A percentile compares a stretch with the other conserved stretches of the same genome.
Evolutionary conservation across 1,140 invertebrate genomes (phyloP).

Genomic region (Ceratina calcarata): DNA sequence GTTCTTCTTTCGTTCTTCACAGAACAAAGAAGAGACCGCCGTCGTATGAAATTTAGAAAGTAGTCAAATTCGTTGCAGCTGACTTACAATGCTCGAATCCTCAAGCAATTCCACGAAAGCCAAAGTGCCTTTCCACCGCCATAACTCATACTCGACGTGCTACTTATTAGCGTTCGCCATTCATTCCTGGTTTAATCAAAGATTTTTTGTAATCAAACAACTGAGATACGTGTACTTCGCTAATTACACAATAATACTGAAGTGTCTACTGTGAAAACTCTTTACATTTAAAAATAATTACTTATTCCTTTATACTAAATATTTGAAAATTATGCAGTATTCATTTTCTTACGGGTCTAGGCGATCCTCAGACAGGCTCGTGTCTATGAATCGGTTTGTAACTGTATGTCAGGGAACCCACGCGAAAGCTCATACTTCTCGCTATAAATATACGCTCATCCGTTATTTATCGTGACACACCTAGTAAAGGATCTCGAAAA

Average conservation of each 20-base stretch:
- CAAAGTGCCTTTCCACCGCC: not conserved
- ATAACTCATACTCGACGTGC: not conserved
- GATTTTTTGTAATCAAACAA: not conserved
- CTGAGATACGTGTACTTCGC: too few relatives aligned
- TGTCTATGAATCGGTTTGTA: constrained; percentile 17
- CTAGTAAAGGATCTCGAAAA: not conserved
- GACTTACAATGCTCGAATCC: constrained; percentile 1
- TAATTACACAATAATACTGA: too few relatives aligned
- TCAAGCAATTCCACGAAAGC: not conserved
- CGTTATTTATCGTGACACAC: constrained; percentile 31
- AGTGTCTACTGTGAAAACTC: too few relatives aligned
- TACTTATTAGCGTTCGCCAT: not conserved
- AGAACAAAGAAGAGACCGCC: constrained; percentile 5
- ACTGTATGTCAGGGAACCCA: constrained; percentile 2
- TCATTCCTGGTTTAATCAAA: not conserved
- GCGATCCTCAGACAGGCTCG: not conserved
- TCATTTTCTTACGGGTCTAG: too few relatives aligned
- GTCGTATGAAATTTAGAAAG: constrained; percentile 46
- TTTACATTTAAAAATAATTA: too few relatives aligned
- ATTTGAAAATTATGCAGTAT: too few relatives aligned
- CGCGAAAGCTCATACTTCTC: not conserved
- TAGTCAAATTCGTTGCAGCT: constrained; percentile 30
- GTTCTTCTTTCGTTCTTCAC: not conserved
- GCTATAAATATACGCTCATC: constrained; percentile 8
- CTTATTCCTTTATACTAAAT: too few relatives aligned